phyloP scores from a whole-genome alignment of 1,140 invertebrate genomes.

The Conopomorpha cramerella region DNA sequence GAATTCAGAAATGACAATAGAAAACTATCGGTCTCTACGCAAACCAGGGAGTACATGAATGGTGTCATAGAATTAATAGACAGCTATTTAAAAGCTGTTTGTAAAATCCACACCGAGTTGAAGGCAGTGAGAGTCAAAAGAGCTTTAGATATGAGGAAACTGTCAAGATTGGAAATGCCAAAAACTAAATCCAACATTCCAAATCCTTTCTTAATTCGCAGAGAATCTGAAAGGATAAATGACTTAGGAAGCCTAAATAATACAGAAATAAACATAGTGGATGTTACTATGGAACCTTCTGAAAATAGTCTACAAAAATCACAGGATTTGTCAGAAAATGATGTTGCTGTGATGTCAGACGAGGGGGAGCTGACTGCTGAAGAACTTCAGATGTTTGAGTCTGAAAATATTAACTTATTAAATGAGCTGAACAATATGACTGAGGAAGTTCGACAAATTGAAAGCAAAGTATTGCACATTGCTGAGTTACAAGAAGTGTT shows the following conservation, averaged over 20 bases:
- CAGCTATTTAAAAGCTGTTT: slow-evolving; percentile 81
- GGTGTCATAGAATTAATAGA: slow-evolving; percentile 76
- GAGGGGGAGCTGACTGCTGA: slow-evolving; percentile 72
- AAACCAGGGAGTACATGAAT: slow-evolving; percentile 76
- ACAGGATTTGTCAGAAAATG: slow-evolving; percentile 30
- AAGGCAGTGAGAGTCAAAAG: slow-evolving; percentile 85
- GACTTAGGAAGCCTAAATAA: no score
- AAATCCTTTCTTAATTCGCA: slow-evolving; percentile 20
- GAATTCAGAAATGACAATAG: slow-evolving; percentile 72
- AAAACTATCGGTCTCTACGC: slow-evolving; percentile 58
- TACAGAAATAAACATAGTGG: background rate
- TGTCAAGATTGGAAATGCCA: slow-evolving; percentile 70
- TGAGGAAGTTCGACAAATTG: slow-evolving; percentile 83
- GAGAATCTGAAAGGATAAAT: background rate
- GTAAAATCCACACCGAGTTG: slow-evolving; percentile 86
- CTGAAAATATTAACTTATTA: slow-evolving; percentile 80
- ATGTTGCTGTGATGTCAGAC: slow-evolving; percentile 32
- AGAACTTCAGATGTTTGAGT: slow-evolving; percentile 89
- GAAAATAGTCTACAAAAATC: slow-evolving; percentile 16
- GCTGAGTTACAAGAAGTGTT: slow-evolving; percentile 96
- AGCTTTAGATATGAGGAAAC: slow-evolving; percentile 79
- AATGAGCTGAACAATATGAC: slow-evolving; percentile 84
- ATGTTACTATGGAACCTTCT: slow-evolving; percentile 15
- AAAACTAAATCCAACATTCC: slow-evolving; percentile 28
- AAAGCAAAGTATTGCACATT: slow-evolving; percentile 94